phyloP scores from a whole-genome alignment of 2,888 invertebrate genomes.

The Dasypolia templi region DNA sequence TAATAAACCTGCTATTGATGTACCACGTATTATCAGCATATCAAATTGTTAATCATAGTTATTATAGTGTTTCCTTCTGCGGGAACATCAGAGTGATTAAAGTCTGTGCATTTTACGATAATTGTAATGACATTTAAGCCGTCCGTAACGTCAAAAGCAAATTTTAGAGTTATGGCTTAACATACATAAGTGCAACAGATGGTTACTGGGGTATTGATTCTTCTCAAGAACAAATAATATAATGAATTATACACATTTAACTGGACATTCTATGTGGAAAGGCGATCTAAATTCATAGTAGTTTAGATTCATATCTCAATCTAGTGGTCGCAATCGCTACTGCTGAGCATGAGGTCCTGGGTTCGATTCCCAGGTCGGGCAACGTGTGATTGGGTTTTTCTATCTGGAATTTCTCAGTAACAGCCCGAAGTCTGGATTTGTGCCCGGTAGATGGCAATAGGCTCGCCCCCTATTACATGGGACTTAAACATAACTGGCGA shows the following conservation, averaged over 20 bases:
- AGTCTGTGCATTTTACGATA: slow-evolving; percentile 7
- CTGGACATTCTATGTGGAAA: not conserved
- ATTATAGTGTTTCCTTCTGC: slow-evolving; percentile 21
- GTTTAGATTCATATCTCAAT: no score
- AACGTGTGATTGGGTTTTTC: no score
- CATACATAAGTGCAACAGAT: no score
- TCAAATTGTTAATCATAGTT: slow-evolving; percentile 37
- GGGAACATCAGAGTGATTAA: not conserved
- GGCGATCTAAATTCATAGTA: not conserved
- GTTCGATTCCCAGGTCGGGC: no score
- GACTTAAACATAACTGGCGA: no score
- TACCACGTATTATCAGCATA: slow-evolving; percentile 29
- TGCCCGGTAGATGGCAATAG: no score
- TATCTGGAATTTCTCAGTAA: no score
- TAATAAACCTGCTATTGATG: slow-evolving; percentile 15
- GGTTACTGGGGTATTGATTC: not conserved
- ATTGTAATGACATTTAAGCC: not conserved
- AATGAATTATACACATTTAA: not conserved
- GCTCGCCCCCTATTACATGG: no score
- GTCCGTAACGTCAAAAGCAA: not conserved
- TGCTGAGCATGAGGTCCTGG: no score
- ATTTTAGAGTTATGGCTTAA: not conserved
- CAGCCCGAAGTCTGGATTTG: no score
- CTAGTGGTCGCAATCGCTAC: no score
- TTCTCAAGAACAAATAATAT: not conserved